phyloP scores from a whole-genome alignment of 2,888 invertebrate species.

The Caenorhabditis sp. region DNA sequence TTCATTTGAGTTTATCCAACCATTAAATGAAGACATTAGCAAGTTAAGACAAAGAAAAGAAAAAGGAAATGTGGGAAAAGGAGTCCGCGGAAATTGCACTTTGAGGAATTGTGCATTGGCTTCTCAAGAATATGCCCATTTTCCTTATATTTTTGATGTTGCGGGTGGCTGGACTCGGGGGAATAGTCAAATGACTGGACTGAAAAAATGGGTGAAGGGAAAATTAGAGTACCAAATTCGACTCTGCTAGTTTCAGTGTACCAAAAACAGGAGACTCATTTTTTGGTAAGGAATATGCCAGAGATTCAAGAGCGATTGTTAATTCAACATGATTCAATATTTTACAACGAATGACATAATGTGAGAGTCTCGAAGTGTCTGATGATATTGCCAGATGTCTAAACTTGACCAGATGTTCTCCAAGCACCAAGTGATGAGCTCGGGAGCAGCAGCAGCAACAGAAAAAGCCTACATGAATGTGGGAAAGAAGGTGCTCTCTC shows the following conservation, averaged over 20 bases:
- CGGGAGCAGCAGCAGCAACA: background rate
- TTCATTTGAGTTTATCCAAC: slow-evolving; percentile 36
- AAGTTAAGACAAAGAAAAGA: slow-evolving; percentile 34
- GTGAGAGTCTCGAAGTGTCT: slow-evolving; percentile 14
- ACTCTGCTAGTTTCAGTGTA: no score
- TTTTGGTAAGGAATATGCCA: background rate
- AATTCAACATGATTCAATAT: background rate
- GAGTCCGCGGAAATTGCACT: slow-evolving; percentile 41
- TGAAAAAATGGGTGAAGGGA: background rate
- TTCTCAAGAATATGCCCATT: slow-evolving; percentile 26
- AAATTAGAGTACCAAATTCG: background rate
- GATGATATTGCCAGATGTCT: slow-evolving; percentile 44
- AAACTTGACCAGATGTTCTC: slow-evolving; percentile 51
- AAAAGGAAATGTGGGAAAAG: slow-evolving; percentile 33
- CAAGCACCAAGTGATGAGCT: slow-evolving; percentile 12
- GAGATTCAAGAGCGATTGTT: background rate
- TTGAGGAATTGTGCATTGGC: slow-evolving; percentile 25
- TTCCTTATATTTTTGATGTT: slow-evolving; percentile 35
- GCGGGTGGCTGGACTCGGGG: background rate
- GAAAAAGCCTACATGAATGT: background rate
- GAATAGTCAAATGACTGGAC: slow-evolving; percentile 4
- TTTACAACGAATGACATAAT: background rate
- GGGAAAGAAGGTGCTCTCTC: slow-evolving; percentile 3
- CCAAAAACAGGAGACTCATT: no score
- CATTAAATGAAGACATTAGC: slow-evolving; percentile 46